Percentiles rank a stretch among this genome's conserved stretches.
These are phyloP conservation scores for Pantala flavescens DNA, from an alignment of 1,140 invertebrate genomes.

Conservation along the genomic window DNA sequence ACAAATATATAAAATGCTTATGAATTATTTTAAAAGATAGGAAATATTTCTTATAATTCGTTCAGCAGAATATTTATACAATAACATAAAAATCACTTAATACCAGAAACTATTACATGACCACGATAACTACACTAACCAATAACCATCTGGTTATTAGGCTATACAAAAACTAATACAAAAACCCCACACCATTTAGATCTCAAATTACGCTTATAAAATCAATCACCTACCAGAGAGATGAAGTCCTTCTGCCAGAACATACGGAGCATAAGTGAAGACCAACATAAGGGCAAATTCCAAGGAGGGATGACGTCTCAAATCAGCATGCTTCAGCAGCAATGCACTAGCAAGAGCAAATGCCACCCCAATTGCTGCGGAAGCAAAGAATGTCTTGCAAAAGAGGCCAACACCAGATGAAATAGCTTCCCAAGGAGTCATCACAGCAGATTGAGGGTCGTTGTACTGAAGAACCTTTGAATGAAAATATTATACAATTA, in stretches of 20 bases:
- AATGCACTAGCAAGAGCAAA: constrained; percentile 91
- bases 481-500: background rate
- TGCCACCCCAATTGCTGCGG: constrained; percentile 90
- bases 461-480: background rate
- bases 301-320: constrained; percentile 93
- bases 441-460: background rate
- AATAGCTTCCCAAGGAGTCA: background rate
- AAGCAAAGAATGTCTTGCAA: constrained; percentile 96
- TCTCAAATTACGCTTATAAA: too few relatives aligned
- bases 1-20: too few relatives aligned
- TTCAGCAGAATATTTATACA: too few relatives aligned
- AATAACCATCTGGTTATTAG: too few relatives aligned
- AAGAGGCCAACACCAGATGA: constrained; percentile 48
- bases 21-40: too few relatives aligned
- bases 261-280: constrained; percentile 97
- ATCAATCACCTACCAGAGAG: constrained; percentile 69
- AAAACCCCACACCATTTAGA: too few relatives aligned
- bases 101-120: too few relatives aligned
- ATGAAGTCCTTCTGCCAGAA: constrained; percentile 92
- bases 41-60: too few relatives aligned
- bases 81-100: too few relatives aligned
- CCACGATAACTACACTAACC: too few relatives aligned
- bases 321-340: constrained; percentile 89
- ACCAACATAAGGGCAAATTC: constrained; percentile 87
- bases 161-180: too few relatives aligned